Percentiles rank a stretch among this genome's conserved stretches.
Evolutionary conservation across 2,888 invertebrate species (phyloP).

Genomic region (Cheilosia vernalis): DNA sequence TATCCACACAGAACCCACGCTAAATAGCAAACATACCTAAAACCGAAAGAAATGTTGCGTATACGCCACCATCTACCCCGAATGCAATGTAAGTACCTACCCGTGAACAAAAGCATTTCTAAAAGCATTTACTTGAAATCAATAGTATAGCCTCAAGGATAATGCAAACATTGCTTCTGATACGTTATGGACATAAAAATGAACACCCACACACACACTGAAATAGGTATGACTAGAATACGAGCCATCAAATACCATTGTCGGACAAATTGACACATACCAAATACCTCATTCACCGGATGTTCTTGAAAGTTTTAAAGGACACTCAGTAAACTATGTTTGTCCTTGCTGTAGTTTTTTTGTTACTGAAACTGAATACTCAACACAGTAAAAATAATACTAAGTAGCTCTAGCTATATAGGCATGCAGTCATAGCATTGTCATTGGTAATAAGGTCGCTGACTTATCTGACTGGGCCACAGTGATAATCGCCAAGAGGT

Average conservation of each 20-base stretch:
- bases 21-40: neutral
- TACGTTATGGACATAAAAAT: neutral
- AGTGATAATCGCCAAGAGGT: neutral
- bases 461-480: conserved; percentile 33
- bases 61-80: neutral
- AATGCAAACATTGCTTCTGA: conserved; percentile 23
- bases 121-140: conserved; percentile 24
- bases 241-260: conserved; percentile 25
- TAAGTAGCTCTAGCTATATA: neutral
- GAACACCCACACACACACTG: conserved; percentile 3
- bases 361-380: conserved; percentile 3
- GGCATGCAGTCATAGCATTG: conserved; percentile 3
- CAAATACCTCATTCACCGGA: neutral
- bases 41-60: conserved; percentile 7
- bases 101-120: neutral
- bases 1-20: neutral
- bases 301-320: conserved; percentile 5
- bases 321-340: neutral
- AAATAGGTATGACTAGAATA: neutral
- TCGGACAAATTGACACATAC: conserved; percentile 51
- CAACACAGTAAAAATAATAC: neutral
- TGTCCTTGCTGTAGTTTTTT: neutral
- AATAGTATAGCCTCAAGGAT: conserved; percentile 32
- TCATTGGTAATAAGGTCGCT: conserved; percentile 29
- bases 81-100: neutral